Evolutionary conservation across 2,113 vertebrate species (phyloP), one percentile per base, ranked within the genome.

Genomic region (Phainopepla nitens): DNA sequence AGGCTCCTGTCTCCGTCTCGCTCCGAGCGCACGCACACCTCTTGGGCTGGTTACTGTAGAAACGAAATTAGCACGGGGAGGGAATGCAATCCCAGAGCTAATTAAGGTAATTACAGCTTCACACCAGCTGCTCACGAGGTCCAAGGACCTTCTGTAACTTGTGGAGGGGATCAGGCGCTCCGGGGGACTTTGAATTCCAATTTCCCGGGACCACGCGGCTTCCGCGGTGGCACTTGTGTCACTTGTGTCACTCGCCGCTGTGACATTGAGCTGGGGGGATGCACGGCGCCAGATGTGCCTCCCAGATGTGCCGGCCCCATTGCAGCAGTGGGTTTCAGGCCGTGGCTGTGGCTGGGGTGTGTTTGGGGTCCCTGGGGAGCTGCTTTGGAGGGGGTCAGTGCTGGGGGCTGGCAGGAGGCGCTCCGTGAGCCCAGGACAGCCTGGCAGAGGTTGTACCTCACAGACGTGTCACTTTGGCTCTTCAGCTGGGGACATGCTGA

Each of bases 61-160:
- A 96, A 97, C 96, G 78, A 96, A 97, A 96, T 95, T 92, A 96
- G 96, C 90, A 81, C 44, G 39, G 97, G 97, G 97, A 96, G 96
- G 95, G 96, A 95, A 95, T 87, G 95, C 93, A 89, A 94, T 97
- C 96, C 97, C 97, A 90, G 94, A 97, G 96, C 95, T 97, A 96
- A 97, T 97, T 97, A 97, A 96, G 97, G 97, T 97, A 97, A 97
- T 97, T 97, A 97, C 96, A 96, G 95, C 97, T 96, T 96, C 95
- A 94, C 97, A 97, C 97, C 96, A 97, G 97, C 97, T 97, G 96
- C 96, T 96, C 96, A 91, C 62, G 91, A 95, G 96, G 97, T 96
- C 96, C 97, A 96, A 94, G 94, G 94, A 97, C 96, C 96, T 97
- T 96, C 96, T 96, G 96, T 94, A 96, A 95, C 94, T 96, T 94